These are phyloP conservation scores for Stenopsyche tienmushanensis DNA, from an alignment of 1,140 invertebrate species.

Conservation along the genomic window DNA sequence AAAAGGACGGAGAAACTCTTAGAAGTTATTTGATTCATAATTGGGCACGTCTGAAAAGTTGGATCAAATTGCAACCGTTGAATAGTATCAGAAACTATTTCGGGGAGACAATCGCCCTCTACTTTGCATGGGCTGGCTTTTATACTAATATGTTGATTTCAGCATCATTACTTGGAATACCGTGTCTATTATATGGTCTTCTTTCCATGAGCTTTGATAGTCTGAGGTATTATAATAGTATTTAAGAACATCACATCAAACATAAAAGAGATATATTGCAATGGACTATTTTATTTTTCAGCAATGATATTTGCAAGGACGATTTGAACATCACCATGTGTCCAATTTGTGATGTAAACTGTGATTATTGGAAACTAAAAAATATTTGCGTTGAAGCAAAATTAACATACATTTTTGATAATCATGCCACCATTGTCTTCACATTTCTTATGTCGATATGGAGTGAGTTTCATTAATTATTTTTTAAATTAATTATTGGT, in stretches of 20 bases:
- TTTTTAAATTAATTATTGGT: too few species aligned
- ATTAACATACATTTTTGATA: constrained; percentile 93
- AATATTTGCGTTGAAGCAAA: constrained; percentile 85
- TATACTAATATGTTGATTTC: constrained; percentile 91
- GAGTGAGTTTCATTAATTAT: constrained; percentile 75
- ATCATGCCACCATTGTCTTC: constrained; percentile 90
- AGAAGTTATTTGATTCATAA: too few species aligned
- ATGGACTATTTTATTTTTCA: too few species aligned
- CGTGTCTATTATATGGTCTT: constrained; percentile 82
- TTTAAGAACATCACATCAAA: too few species aligned
- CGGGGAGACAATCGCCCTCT: constrained; percentile 82
- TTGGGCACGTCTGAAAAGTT: constrained; percentile 81
- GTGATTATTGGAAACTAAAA: constrained; percentile 85
- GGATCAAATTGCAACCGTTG: constrained; percentile 83
- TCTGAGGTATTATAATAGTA: constrained; percentile 69
- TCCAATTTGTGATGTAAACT: constrained; percentile 80
- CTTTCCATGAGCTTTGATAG: constrained; percentile 69
- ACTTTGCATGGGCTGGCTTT: constrained; percentile 97
- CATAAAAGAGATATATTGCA: too few species aligned
- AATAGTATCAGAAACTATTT: constrained; percentile 89
- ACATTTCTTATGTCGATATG: constrained; percentile 97
- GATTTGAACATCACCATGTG: constrained; percentile 71
- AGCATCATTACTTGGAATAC: constrained; percentile 78
- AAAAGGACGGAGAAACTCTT: too few species aligned
- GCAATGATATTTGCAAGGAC: constrained; percentile 62